Conservation (phyloP, 2,797 vertebrate genomes). For the Chloroceryle inda region DNA sequence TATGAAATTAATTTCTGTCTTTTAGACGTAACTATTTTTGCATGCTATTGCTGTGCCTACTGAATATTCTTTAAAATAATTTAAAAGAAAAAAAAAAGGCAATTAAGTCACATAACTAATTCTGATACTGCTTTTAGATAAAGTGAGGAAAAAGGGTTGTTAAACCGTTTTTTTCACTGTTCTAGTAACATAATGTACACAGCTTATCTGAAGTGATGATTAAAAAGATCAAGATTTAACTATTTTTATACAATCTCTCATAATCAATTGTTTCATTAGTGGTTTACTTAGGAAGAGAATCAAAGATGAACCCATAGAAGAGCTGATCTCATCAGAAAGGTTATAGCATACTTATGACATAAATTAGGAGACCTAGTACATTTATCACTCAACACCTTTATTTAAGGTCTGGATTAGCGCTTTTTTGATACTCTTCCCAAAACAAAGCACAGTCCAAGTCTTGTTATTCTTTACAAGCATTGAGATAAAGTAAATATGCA, state of each 20-base stretch:
- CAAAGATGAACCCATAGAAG: background rate
- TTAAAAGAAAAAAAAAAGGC: background rate
- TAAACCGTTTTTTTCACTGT: background rate
- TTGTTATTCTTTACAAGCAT: background rate
- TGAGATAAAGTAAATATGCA: background rate
- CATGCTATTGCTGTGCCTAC: background rate
- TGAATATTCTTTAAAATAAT: background rate
- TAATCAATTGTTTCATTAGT: conserved; percentile 14
- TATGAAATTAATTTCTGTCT: background rate
- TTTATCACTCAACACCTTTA: conserved; percentile 26
- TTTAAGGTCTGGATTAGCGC: conserved; percentile 34
- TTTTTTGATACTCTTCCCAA: conserved; percentile 1
- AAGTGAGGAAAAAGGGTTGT: background rate
- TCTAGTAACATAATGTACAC: background rate
- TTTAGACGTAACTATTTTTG: background rate
- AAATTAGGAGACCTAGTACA: background rate
- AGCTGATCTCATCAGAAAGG: conserved; percentile 28
- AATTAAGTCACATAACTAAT: background rate
- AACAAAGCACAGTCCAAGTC: background rate
- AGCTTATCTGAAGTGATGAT: background rate
- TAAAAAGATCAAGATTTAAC: background rate
- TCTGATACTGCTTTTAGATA: background rate
- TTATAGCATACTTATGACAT: background rate
- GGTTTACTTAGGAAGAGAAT: background rate
- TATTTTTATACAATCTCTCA: background rate